Conservation (phyloP, 2,113 vertebrate genomes). For the Melanostigma gelatinosum region DNA sequence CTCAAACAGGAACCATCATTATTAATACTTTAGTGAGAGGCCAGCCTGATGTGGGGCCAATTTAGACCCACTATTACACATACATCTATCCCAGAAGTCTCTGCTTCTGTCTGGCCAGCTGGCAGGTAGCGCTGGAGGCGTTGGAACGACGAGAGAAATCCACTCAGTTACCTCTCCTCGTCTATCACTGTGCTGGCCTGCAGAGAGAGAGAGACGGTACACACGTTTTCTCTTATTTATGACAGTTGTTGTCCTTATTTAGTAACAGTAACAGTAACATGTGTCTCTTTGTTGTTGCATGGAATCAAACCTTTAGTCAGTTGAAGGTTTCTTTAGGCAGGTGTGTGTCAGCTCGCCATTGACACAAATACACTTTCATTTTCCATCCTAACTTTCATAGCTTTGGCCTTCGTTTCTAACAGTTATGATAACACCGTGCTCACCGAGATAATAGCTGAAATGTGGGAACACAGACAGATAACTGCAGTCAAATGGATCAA, state of each 20-base stretch:
- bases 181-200: constrained; percentile 10
- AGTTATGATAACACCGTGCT: neutral
- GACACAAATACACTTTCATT: neutral
- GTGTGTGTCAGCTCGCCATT: neutral
- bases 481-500: neutral
- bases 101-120: constrained; percentile 74
- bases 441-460: neutral
- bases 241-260: neutral
- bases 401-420: neutral
- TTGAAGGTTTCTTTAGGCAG: neutral
- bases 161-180: constrained; percentile 58
- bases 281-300: neutral
- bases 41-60: constrained; percentile 79
- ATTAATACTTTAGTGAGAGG: constrained; percentile 80
- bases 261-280: neutral
- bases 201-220: constrained; percentile 14
- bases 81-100: constrained; percentile 82
- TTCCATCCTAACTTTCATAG: neutral
- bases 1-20: constrained; percentile 78
- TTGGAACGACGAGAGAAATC: constrained; percentile 57
- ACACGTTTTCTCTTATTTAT: constrained; percentile 1
- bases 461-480: neutral
- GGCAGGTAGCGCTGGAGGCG: constrained; percentile 44
- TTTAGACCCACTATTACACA: constrained; percentile 75
- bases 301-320: neutral